These are phyloP conservation scores for Sminthurinus aureus DNA, from an alignment of 2,888 invertebrate species.

Conservation along the genomic window DNA sequence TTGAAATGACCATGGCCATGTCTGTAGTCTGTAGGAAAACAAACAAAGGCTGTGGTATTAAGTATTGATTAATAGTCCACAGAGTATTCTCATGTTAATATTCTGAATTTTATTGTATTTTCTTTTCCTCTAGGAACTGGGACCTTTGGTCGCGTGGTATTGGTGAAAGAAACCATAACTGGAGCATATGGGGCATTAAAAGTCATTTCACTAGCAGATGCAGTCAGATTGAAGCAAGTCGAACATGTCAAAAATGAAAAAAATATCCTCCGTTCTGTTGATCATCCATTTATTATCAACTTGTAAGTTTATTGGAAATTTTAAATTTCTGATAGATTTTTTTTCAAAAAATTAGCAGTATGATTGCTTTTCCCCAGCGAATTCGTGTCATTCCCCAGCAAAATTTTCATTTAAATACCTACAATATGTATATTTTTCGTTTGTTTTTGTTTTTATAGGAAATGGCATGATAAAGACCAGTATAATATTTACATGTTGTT, in stretches of 20 bases:
- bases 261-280: constrained; percentile 85
- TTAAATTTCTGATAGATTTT: not conserved
- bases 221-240: constrained; percentile 93
- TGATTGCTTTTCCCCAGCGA: no score
- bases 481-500: constrained; percentile 95
- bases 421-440: no score
- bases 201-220: constrained; percentile 89
- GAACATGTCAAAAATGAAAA: constrained; percentile 98
- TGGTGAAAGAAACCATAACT: constrained; percentile 83
- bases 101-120: not conserved
- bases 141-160: constrained; percentile 93
- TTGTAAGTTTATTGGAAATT: constrained; percentile 71
- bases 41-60: not conserved
- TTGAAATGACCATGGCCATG: constrained; percentile 8
- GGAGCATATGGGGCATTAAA: constrained; percentile 91
- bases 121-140: constrained; percentile 77
- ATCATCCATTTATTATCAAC: constrained; percentile 96
- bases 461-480: constrained; percentile 91
- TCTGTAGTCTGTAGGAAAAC: not conserved
- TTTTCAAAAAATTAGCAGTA: no score
- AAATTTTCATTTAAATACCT: no score
- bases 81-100: not conserved
- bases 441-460: constrained; percentile 73
- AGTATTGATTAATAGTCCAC: no score
- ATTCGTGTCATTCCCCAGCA: no score